These are phyloP conservation scores for Gambusia holbrooki DNA, from an alignment of 2,113 vertebrate genomes.

Conservation along the genomic window DNA sequence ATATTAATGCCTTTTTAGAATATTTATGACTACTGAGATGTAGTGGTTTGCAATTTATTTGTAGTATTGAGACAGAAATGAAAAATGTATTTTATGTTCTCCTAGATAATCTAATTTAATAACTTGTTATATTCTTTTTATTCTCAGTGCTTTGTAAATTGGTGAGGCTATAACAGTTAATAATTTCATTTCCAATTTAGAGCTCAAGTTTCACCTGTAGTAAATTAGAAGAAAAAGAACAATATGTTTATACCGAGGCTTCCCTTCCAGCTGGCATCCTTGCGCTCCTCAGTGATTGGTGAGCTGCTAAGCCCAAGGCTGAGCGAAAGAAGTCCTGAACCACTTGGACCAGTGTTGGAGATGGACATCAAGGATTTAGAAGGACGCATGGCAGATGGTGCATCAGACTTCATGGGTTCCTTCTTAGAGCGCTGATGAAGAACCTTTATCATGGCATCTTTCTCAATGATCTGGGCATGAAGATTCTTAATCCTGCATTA, in stretches of 20 bases:
- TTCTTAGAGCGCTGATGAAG: constrained; percentile 97
- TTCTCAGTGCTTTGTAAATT: neutral
- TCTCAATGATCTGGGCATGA: constrained; percentile 98
- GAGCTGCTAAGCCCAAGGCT: constrained; percentile 89
- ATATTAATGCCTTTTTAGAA: neutral
- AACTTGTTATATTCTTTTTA: no score
- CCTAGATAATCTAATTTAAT: neutral
- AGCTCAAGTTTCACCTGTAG: neutral
- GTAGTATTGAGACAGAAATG: no score
- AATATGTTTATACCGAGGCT: constrained; percentile 86
- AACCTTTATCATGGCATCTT: constrained; percentile 99
- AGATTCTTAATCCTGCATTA: constrained; percentile 92
- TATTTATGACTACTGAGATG: neutral
- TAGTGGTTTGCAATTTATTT: neutral
- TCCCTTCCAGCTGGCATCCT: constrained; percentile 96
- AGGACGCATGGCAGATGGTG: constrained; percentile 90
- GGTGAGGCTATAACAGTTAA: neutral
- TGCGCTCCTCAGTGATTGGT: constrained; percentile 93
- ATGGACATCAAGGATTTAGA: constrained; percentile 99
- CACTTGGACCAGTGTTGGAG: constrained; percentile 83
- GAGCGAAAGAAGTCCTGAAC: constrained; percentile 89
- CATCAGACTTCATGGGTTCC: constrained; percentile 89
- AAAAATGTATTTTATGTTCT: neutral
- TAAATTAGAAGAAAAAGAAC: neutral
- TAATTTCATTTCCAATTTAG: neutral